Evolutionary conservation across 2,888 invertebrate species (phyloP).

Genomic region (Sacculina carcini): DNA sequence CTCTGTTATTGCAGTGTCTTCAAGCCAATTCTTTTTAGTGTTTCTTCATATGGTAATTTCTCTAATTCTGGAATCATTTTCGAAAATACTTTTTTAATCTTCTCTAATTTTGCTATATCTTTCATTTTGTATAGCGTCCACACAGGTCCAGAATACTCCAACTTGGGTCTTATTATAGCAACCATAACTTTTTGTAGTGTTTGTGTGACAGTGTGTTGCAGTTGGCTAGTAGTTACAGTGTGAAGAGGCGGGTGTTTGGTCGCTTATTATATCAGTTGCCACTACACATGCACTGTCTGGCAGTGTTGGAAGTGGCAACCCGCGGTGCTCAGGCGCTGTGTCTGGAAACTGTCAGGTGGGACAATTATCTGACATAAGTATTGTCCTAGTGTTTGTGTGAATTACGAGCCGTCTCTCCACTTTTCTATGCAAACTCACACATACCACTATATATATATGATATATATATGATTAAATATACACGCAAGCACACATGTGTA

Average conservation of each 20-base stretch:
- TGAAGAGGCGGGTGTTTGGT: slow-evolving; percentile 25
- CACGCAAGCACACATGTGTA: no score
- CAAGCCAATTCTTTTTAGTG: not conserved
- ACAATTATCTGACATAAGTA: not conserved
- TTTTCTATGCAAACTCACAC: not conserved
- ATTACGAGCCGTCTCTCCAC: not conserved
- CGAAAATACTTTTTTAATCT: no score
- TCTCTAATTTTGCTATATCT: no score
- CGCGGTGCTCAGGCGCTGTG: slow-evolving; percentile 24
- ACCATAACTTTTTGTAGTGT: not conserved
- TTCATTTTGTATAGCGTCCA: no score
- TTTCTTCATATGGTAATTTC: not conserved
- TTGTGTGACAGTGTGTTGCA: slow-evolving; percentile 21
- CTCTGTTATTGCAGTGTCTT: no score
- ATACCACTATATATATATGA: not conserved
- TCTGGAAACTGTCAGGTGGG: slow-evolving; percentile 22
- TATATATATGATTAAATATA: not conserved
- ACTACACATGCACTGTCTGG: slow-evolving; percentile 26
- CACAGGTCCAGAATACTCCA: no score
- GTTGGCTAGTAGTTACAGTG: slow-evolving; percentile 26
- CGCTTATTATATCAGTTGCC: slow-evolving; percentile 22
- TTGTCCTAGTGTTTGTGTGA: not conserved
- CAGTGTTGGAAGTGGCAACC: slow-evolving; percentile 25
- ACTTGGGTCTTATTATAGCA: no score
- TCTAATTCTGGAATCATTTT: no score